Evolutionary conservation across 2,888 invertebrate species (phyloP).

Genomic region (Nowickia ferox): DNA sequence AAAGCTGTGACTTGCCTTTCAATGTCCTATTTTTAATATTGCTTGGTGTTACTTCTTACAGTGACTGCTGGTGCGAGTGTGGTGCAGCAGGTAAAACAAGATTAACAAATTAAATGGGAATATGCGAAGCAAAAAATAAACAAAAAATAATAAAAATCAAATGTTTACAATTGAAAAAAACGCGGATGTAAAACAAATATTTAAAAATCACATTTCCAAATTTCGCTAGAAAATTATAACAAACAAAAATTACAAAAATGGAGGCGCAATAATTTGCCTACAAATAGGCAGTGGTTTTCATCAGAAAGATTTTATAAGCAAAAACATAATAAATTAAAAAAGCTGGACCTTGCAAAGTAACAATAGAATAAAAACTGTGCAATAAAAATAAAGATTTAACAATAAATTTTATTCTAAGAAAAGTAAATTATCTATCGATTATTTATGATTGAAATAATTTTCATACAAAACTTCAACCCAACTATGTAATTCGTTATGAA

Average conservation of each 20-base stretch:
- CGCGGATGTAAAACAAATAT: neutral
- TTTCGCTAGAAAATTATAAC: neutral
- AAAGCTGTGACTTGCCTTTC: constrained; percentile 86
- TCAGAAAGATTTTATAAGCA: neutral
- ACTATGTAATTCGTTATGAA: too few species aligned
- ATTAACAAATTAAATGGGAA: neutral
- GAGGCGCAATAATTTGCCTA: neutral
- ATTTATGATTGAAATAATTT: too few species aligned
- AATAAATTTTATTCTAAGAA: too few species aligned
- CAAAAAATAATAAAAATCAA: constrained; percentile 2
- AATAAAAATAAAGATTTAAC: too few species aligned
- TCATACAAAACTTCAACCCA: too few species aligned
- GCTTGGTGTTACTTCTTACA: constrained; percentile 99
- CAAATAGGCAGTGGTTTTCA: constrained; percentile 38
- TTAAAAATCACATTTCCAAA: too few species aligned
- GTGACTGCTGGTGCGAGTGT: constrained; percentile 88
- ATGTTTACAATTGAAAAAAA: neutral
- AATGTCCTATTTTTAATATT: constrained; percentile 82
- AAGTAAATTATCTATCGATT: too few species aligned
- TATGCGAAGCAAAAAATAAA: constrained; percentile 13
- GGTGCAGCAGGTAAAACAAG: constrained; percentile 3
- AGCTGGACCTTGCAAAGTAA: neutral
- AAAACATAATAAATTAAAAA: too few species aligned
- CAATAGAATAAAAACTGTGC: too few species aligned
- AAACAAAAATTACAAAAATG: neutral